Conservation (phyloP, 1,140 invertebrate species). For the Rhagoletis pomonella region DNA sequence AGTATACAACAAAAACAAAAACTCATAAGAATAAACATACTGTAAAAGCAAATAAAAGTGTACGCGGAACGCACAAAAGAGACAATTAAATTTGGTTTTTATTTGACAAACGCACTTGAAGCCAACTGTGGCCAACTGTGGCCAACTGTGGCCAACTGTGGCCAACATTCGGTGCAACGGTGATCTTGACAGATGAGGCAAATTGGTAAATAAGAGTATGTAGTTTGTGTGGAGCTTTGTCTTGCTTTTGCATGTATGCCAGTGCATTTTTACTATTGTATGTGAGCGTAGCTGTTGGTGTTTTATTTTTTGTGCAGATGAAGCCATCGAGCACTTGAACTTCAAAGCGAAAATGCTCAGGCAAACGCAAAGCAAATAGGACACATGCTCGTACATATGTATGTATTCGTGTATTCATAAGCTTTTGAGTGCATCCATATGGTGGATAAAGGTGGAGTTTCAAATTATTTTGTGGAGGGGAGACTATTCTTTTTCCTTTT, state of each 20-base stretch:
- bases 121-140: too few relatives aligned
- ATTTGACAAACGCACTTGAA: constrained; percentile 48
- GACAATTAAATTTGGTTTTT: constrained; percentile 52
- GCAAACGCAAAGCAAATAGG: constrained; percentile 11
- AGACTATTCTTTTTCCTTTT: too few relatives aligned
- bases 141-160: too few relatives aligned
- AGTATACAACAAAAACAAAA: neutral
- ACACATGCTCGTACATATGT: too few relatives aligned
- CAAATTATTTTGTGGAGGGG: neutral
- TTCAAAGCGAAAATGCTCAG: constrained; percentile 34
- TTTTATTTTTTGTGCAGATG: constrained; percentile 1
- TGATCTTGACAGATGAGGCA: neutral
- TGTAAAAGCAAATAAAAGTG: neutral
- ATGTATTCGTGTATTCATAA: too few relatives aligned
- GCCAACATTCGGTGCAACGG: neutral
- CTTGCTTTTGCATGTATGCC: neutral
- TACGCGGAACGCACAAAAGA: constrained; percentile 25
- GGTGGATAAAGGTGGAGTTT: neutral
- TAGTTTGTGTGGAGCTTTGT: too few relatives aligned
- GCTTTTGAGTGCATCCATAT: neutral
- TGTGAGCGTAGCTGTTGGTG: neutral
- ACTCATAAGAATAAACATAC: too few relatives aligned
- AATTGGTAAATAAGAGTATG: neutral
- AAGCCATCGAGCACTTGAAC: constrained; percentile 22
- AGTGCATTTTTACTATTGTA: neutral